Evolutionary conservation across 2,888 invertebrate genomes (phyloP), one percentile per base, ranked within the genome.

Genomic region (Acanthosepion lycidas): DNA sequence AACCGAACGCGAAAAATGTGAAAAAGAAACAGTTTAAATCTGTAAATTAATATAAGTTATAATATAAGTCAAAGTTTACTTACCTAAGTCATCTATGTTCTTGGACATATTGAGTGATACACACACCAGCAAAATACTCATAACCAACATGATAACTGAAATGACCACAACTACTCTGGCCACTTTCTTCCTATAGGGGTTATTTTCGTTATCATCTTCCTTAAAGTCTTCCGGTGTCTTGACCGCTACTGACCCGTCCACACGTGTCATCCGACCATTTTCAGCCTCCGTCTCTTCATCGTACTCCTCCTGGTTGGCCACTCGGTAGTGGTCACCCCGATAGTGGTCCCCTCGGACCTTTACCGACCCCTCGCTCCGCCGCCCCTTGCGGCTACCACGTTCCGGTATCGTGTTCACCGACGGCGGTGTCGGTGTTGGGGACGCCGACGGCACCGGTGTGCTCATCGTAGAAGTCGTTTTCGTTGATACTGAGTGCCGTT

Each of bases 11-110:
- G 42, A n/a, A 12, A 28, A 18, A n/a, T 20, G 18, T 2, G 42
- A 42, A 42, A 42, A 42, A 42, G 42, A 42, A 42, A 3, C 42
- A 3, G 42, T 42, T 42, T 42, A 3, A 42, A 42, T 42, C 1
- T 42, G 42, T 42, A 42, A 42, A 42, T 42, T 42, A 42, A 42
- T 42, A 42, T 42, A 42, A 42, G 42, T 42, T n/a, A n/a, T 91
- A 28, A 1, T 42, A 42, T 33, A 51, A 53, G 20, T 15, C 4
- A 78, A 33, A 94, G 93, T 91, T 59, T 51, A 96, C 96, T 98
- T 98, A 99, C 99, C 99, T 98, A 99, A 98, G 97, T 99, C 99
- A 97, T 99, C 99, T 97, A 99, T 99, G 96, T 99, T 98, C 26
- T 99, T 99, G 28, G 99, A 99, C 99, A 99, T 99, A 95, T 99